Evolutionary conservation across 2,797 vertebrate species (phyloP), one percentile per base, ranked within the genome.

Genomic region (Ammospiza maritima): DNA sequence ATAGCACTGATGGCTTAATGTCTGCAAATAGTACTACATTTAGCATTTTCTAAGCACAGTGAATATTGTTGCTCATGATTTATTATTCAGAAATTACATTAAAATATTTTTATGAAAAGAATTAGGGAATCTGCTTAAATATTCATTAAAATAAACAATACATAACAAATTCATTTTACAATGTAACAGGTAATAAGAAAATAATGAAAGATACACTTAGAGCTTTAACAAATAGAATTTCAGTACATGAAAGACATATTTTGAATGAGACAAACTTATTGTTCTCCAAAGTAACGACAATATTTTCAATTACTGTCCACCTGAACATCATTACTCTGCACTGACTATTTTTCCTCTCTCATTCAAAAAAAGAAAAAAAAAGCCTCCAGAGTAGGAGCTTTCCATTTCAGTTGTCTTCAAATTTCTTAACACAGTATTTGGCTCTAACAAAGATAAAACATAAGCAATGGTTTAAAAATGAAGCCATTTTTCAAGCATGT

Each of bases 21-120:
- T 96, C 96, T 97, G 96, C 89, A 98, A 97, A 97, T 92, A 97
- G 92, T 93, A 92, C 84, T 93, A 89, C 91, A 95, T 95, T 96
- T 94, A 97, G 96, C 89, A 97, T 97, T 97, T 97, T 93, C 88
- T 90, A 86, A 91, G 72, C 94, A 83, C 57, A 84, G 87, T 67
- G 88, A 96, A 81, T 89, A 96, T 77, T 13, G 17, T 87, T 90
- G 90, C 95, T 97, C 88, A 89, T 92, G 81, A 92, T 92, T 94
- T 94, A 93, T 96, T 95, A 96, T 96, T 97, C 95, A 96, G 90
- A 97, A 97, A 96, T 97, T 96, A 96, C 44, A 11, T 95, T 89
- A 96, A 93, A 96, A 95, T 97, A 96, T 95, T 97, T 97, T 97
- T 67, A 87, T 89, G 66, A 90, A 92, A 90, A 87, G 94, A 97